phyloP scores from a whole-genome alignment of 2,888 invertebrate species.

The Hetaerina titia region DNA sequence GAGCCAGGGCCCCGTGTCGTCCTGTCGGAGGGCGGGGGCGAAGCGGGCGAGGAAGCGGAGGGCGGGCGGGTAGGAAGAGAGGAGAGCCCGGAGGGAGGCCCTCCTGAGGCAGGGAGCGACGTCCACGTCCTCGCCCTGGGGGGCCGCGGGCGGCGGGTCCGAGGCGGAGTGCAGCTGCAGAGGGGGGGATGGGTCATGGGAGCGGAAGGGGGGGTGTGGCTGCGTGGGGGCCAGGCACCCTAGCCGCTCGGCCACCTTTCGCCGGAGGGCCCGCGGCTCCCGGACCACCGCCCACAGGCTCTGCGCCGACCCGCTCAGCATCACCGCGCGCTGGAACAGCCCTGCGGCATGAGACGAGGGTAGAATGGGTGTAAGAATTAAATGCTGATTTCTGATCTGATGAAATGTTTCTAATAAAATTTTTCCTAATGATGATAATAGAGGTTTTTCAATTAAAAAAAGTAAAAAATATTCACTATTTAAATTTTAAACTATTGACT shows the following conservation, averaged over 20 bases:
- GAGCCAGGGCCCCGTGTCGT: constrained; percentile 78
- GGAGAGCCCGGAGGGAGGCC: constrained; percentile 83
- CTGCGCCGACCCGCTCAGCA: constrained; percentile 88
- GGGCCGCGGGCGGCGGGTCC: constrained; percentile 69
- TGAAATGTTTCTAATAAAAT: too few species aligned
- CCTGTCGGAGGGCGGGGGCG: constrained; percentile 86
- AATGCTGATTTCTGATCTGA: too few species aligned
- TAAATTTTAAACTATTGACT: too few species aligned
- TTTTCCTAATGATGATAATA: too few species aligned
- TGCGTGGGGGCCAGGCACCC: constrained; percentile 75
- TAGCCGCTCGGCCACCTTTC: constrained; percentile 81
- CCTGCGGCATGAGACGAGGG: constrained; percentile 78
- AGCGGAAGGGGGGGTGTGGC: background rate
- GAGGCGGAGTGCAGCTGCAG: background rate
- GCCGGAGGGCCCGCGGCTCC: constrained; percentile 83
- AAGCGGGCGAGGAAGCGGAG: constrained; percentile 85
- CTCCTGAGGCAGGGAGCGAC: constrained; percentile 84
- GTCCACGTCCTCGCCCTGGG: constrained; percentile 77
- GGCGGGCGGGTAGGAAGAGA: constrained; percentile 80
- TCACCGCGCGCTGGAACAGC: constrained; percentile 85
- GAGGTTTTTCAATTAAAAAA: too few species aligned
- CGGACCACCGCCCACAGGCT: constrained; percentile 88
- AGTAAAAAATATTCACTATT: too few species aligned
- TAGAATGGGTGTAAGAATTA: too few species aligned
- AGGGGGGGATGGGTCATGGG: background rate